These are phyloP conservation scores for Tetropium fuscum DNA, from an alignment of 2,888 invertebrate species.

Conservation along the genomic window DNA sequence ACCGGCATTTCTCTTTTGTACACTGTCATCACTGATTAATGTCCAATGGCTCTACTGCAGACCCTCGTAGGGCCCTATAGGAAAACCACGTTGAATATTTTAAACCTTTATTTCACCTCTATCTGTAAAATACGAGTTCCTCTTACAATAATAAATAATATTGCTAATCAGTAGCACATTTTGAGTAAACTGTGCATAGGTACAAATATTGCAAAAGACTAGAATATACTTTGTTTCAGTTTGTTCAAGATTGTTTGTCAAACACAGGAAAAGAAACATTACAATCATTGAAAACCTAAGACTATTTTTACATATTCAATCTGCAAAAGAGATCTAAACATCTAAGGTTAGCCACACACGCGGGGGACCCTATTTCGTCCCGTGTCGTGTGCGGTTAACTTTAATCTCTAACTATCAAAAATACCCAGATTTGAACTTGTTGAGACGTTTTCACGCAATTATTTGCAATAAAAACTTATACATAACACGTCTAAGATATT, in stretches of 20 bases:
- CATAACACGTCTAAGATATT: not conserved
- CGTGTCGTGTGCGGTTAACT: conserved; percentile 3
- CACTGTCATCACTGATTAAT: too few species aligned
- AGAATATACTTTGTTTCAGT: conserved; percentile 54
- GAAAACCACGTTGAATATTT: not conserved
- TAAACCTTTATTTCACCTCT: conserved; percentile 45
- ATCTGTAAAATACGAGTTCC: conserved; percentile 49
- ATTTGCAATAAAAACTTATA: too few species aligned
- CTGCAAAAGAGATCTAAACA: conserved; percentile 13
- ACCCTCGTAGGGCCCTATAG: too few species aligned
- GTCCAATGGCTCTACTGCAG: too few species aligned
- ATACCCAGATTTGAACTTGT: too few species aligned
- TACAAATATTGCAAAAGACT: conserved; percentile 58
- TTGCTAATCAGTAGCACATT: conserved; percentile 47
- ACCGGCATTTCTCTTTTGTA: too few species aligned
- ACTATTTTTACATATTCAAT: conserved; percentile 17
- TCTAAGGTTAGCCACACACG: conserved; percentile 9
- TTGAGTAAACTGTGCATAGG: conserved; percentile 58
- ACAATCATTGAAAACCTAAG: conserved; percentile 29
- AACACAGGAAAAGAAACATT: conserved; percentile 46
- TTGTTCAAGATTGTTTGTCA: conserved; percentile 47
- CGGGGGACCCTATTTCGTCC: too few species aligned
- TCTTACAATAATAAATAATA: conserved; percentile 47
- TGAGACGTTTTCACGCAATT: too few species aligned
- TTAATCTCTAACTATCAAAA: too few species aligned